A percentile compares a stretch with the other conserved stretches of the same genome.
Conservation (phyloP, 2,888 invertebrate genomes). For the Tuta absoluta region DNA sequence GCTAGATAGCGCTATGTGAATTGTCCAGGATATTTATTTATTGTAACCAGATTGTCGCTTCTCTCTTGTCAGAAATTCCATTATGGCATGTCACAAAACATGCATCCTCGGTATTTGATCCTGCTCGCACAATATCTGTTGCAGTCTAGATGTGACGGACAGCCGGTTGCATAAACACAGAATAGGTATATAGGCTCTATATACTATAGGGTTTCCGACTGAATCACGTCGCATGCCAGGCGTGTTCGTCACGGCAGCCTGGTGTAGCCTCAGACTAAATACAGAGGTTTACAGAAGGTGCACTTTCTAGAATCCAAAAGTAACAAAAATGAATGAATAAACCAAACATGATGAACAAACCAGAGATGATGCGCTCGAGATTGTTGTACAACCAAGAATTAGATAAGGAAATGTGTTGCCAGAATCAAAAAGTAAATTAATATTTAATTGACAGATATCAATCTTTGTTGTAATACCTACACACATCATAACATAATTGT, state of each 20-base stretch:
- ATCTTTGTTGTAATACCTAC: too few relatives aligned
- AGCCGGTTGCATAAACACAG: conserved; percentile 73
- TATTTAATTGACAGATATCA: too few relatives aligned
- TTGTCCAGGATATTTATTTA: conserved; percentile 20
- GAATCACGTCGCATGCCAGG: conserved; percentile 79
- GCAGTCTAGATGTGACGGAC: conserved; percentile 62
- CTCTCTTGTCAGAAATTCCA: conserved; percentile 11
- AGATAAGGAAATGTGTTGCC: too few relatives aligned
- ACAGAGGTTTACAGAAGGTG: too few relatives aligned
- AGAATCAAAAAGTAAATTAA: too few relatives aligned
- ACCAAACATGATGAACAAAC: too few relatives aligned
- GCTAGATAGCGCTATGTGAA: too few relatives aligned
- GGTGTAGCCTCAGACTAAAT: not conserved
- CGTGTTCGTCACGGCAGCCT: conserved; percentile 71
- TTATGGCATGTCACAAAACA: conserved; percentile 27
- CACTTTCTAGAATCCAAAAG: too few relatives aligned
- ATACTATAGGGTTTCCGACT: conserved; percentile 73
- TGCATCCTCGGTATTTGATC: conserved; percentile 43
- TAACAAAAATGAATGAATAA: too few relatives aligned
- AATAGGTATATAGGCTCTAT: conserved; percentile 41
- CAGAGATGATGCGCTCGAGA: too few relatives aligned
- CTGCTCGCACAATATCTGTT: conserved; percentile 53
- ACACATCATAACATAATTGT: too few relatives aligned
- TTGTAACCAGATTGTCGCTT: conserved; percentile 19
- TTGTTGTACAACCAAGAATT: too few relatives aligned